Percentiles rank a stretch among this genome's conserved stretches.
These are phyloP conservation scores for Spilosoma lubricipeda DNA, from an alignment of 2,888 invertebrate genomes.

Conservation along the genomic window DNA sequence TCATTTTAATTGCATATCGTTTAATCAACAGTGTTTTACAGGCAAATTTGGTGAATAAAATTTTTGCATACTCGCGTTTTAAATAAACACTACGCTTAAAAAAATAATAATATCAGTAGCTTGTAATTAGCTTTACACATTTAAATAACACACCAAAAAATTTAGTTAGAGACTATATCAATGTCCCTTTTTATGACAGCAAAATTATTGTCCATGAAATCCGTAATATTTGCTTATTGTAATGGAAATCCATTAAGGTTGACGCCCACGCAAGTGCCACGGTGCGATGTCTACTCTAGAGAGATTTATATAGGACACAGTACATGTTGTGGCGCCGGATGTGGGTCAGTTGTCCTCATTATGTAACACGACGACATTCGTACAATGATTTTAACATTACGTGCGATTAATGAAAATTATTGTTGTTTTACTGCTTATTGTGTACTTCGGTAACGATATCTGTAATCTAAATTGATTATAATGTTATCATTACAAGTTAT, in stretches of 20 bases:
- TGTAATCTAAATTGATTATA: neutral
- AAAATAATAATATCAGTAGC: too few species aligned
- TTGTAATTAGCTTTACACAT: too few species aligned
- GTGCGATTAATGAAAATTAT: conserved; percentile 7
- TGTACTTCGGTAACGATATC: neutral
- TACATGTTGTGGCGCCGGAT: conserved; percentile 32
- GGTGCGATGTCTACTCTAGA: conserved; percentile 33
- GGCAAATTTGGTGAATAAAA: too few species aligned
- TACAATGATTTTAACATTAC: conserved; percentile 23
- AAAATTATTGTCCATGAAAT: conserved; percentile 53
- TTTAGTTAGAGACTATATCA: conserved; percentile 37
- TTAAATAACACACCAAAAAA: conserved; percentile 6
- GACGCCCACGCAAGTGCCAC: conserved; percentile 56
- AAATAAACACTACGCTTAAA: too few species aligned
- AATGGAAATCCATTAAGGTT: conserved; percentile 72
- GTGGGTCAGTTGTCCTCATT: conserved; percentile 46
- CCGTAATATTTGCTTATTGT: conserved; percentile 59
- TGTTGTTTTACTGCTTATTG: conserved; percentile 2
- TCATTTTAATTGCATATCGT: too few species aligned
- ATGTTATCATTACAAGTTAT: neutral
- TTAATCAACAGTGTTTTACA: too few species aligned
- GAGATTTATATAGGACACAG: conserved; percentile 48
- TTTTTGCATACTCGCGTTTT: too few species aligned
- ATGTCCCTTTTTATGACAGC: conserved; percentile 51
- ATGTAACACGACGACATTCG: conserved; percentile 40